These are phyloP conservation scores for Antitype chi DNA, from an alignment of 2,888 invertebrate species.

Conservation along the genomic window DNA sequence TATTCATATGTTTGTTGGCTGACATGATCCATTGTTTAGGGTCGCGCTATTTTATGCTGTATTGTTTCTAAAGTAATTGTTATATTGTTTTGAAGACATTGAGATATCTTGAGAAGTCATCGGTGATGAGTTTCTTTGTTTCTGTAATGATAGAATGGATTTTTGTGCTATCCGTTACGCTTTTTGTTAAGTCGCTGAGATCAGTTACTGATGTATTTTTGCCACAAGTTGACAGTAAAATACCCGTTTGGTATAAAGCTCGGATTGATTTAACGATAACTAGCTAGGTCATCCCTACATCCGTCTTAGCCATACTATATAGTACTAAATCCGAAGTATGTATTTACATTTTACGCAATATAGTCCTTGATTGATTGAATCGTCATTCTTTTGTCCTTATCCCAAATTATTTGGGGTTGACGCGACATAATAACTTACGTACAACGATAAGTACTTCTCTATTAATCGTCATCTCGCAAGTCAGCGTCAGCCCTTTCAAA, in stretches of 20 bases:
- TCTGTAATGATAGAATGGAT: neutral
- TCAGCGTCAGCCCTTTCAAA: neutral
- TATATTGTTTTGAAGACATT: conserved; percentile 56
- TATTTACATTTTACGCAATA: neutral
- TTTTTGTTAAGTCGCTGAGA: conserved; percentile 3
- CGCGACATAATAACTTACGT: neutral
- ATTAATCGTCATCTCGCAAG: neutral
- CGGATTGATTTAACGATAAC: neutral
- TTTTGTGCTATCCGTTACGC: conserved; percentile 9
- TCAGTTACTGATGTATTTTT: neutral
- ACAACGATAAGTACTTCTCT: neutral
- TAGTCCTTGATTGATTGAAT: neutral
- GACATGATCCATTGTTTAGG: conserved; percentile 67
- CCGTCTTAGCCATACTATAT: no score
- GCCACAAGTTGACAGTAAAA: neutral
- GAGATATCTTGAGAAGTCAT: conserved; percentile 50
- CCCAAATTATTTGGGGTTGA: neutral
- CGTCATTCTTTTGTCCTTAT: neutral
- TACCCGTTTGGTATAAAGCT: neutral
- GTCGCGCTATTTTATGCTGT: conserved; percentile 43
- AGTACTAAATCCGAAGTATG: neutral
- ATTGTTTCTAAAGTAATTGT: conserved; percentile 59
- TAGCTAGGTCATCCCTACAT: no score
- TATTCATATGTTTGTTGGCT: conserved; percentile 51
- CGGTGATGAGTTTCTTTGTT: conserved; percentile 7